A percentile compares a stretch with the other conserved stretches of the same genome.
Conservation (phyloP, 2,888 invertebrate species). For the Dione vanillae region DNA sequence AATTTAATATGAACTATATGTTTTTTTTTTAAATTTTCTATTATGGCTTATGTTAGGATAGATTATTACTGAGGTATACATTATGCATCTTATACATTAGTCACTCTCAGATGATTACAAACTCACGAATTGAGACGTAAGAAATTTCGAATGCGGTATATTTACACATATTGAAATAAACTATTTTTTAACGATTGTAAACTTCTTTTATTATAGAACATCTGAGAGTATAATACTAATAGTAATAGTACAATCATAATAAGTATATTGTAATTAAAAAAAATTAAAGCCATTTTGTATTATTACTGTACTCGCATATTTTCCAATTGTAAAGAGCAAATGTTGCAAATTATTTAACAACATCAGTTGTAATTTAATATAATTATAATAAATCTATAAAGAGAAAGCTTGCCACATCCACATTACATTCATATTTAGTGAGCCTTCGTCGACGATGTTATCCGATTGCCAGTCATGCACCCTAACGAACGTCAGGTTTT, state of each 20-base stretch:
- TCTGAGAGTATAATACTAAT: too few species aligned
- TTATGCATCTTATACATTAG: conserved; percentile 45
- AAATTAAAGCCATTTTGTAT: neutral
- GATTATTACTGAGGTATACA: conserved; percentile 36
- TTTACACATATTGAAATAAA: neutral
- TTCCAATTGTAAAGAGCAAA: neutral
- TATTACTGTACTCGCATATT: neutral
- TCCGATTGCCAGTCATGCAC: conserved; percentile 80
- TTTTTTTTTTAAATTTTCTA: conserved; percentile 17
- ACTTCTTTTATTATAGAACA: too few species aligned
- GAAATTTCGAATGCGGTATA: conserved; percentile 41
- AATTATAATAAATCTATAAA: neutral
- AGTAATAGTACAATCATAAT: too few species aligned
- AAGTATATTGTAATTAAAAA: neutral
- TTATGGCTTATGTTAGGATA: conserved; percentile 26
- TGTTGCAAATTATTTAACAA: neutral
- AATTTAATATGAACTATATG: neutral
- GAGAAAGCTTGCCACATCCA: conserved; percentile 56
- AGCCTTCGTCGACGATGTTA: conserved; percentile 54
- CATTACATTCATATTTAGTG: conserved; percentile 19
- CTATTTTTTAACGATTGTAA: neutral
- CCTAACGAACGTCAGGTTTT: conserved; percentile 75
- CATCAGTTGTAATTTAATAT: neutral
- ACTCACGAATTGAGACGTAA: conserved; percentile 17
- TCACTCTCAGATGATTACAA: conserved; percentile 46